Conservation (phyloP, 1,140 invertebrate species). For the Wiebesia pumilae region DNA sequence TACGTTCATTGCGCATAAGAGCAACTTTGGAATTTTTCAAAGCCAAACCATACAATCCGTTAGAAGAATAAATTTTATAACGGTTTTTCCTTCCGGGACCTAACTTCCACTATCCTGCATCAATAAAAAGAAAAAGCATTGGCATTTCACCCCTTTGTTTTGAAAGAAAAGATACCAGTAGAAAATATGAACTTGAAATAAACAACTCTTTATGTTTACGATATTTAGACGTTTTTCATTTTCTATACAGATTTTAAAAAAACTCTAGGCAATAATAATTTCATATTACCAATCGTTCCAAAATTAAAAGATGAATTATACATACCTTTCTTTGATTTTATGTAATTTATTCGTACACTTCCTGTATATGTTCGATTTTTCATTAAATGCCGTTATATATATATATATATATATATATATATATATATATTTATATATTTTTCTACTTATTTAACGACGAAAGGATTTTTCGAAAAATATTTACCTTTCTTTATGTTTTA, state of each 20-base stretch:
- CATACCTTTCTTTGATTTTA: too few species aligned
- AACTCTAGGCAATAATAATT: not conserved
- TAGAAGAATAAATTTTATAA: constrained; percentile 35
- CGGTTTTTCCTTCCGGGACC: not conserved
- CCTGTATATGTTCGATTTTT: not conserved
- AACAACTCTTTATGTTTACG: not conserved
- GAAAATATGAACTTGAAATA: not conserved
- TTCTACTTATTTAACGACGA: not conserved
- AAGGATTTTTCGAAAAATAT: not conserved
- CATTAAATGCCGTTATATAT: not conserved
- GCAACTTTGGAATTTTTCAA: not conserved
- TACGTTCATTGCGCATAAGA: constrained; percentile 21
- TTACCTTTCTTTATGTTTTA: not conserved
- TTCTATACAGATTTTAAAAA: not conserved
- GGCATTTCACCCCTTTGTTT: not conserved
- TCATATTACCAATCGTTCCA: not conserved
- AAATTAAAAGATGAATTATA: too few species aligned
- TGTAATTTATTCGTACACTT: not conserved
- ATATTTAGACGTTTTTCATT: not conserved
- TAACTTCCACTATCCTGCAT: not conserved
- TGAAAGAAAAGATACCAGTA: not conserved
- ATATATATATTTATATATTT: not conserved
- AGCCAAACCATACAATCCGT: constrained; percentile 12
- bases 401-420: too few species aligned
- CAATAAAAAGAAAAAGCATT: not conserved